Evolutionary conservation across 2,113 vertebrate genomes (phyloP).

Genomic region (Pitta sordida): DNA sequence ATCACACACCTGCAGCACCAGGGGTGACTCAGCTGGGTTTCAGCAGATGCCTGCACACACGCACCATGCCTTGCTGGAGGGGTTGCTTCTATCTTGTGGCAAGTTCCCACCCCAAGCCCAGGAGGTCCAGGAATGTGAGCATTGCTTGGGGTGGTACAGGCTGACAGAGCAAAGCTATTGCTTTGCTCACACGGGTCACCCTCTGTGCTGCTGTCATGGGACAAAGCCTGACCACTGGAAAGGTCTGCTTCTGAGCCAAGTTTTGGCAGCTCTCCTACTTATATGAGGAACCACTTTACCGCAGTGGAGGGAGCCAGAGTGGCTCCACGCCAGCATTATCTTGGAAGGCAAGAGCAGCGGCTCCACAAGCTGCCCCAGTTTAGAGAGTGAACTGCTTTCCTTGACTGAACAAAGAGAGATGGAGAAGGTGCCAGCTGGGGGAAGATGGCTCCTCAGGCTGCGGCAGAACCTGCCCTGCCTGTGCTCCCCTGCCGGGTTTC

Average conservation of each 20-base stretch:
- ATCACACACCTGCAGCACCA: background rate
- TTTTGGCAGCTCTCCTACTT: background rate
- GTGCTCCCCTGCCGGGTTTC: background rate
- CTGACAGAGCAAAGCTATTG: background rate
- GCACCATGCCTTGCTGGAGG: background rate
- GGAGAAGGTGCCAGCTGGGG: background rate
- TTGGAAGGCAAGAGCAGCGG: background rate
- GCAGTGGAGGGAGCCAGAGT: background rate
- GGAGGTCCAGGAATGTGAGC: background rate
- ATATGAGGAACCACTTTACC: background rate
- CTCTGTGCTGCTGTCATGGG: background rate
- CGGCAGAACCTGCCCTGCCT: slow-evolving; percentile 24
- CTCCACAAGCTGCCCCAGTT: background rate
- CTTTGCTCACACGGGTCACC: background rate
- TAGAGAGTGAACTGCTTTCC: background rate
- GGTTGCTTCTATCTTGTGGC: background rate
- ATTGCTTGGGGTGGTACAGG: background rate
- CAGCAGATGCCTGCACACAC: background rate
- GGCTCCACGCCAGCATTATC: background rate
- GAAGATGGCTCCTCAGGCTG: background rate
- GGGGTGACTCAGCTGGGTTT: background rate
- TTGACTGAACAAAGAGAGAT: background rate
- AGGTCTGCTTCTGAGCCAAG: background rate
- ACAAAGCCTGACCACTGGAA: background rate
- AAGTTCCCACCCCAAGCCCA: background rate